phyloP scores from a whole-genome alignment of 2,888 invertebrate species.

The Lottia gigantea region DNA sequence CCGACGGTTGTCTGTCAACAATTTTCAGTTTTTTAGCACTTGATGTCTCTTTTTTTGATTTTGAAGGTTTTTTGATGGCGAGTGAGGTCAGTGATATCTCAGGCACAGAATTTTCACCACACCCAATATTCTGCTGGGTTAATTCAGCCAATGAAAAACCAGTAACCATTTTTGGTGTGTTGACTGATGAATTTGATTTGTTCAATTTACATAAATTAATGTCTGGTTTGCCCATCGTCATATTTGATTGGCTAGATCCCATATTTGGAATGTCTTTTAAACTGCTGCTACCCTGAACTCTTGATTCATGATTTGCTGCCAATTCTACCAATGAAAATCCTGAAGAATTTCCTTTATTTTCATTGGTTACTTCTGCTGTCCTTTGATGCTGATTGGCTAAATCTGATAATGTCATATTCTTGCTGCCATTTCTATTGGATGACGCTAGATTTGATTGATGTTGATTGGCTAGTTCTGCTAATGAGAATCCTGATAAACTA shows the following conservation, averaged over 20 bases:
- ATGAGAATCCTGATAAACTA: slow-evolving; percentile 15
- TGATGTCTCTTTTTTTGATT: not conserved
- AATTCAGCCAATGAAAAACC: too few species aligned
- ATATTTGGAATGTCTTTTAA: not conserved
- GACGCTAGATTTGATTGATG: slow-evolving; percentile 20
- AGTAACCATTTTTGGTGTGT: too few species aligned
- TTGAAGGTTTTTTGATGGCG: slow-evolving; percentile 15
- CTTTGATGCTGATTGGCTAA: too few species aligned
- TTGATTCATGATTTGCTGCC: slow-evolving; percentile 22
- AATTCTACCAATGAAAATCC: slow-evolving; percentile 3
- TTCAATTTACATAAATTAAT: too few species aligned
- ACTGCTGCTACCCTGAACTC: slow-evolving; percentile 8
- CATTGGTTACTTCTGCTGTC: too few species aligned
- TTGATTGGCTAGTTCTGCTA: slow-evolving; percentile 30
- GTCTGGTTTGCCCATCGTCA: too few species aligned
- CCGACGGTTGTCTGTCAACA: not conserved
- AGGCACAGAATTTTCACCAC: too few species aligned
- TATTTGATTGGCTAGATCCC: too few species aligned
- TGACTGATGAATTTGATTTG: too few species aligned
- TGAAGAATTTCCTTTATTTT: too few species aligned
- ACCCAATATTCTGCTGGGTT: too few species aligned
- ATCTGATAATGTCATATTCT: not conserved
- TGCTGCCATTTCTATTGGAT: not conserved
- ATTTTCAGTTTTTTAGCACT: not conserved
- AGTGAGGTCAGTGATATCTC: not conserved